phyloP scores from a whole-genome alignment of 2,888 invertebrate genomes.

The Polietes domitor region DNA sequence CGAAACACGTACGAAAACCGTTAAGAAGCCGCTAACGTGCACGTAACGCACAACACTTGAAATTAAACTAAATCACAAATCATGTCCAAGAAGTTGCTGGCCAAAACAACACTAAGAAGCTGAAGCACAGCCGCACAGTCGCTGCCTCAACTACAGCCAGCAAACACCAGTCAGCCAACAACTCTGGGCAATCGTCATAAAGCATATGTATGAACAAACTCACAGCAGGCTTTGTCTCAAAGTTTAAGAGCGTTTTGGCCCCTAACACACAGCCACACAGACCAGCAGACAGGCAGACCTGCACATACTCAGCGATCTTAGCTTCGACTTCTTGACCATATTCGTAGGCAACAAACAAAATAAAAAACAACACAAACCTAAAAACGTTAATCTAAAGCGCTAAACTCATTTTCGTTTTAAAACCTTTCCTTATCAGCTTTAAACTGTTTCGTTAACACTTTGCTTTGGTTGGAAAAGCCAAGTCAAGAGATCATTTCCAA shows the following conservation, averaged over 20 bases:
- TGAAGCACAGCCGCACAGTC: constrained; percentile 55
- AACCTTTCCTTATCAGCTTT: constrained; percentile 41
- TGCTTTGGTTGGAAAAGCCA: constrained; percentile 36
- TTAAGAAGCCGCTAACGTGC: constrained; percentile 74
- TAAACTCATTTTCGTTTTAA: constrained; percentile 38
- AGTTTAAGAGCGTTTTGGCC: constrained; percentile 53
- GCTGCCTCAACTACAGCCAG: constrained; percentile 57
- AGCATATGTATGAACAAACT: constrained; percentile 27
- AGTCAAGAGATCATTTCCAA: constrained; percentile 30
- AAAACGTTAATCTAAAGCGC: constrained; percentile 42
- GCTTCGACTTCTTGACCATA: constrained; percentile 9
- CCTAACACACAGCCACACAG: neutral
- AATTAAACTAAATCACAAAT: constrained; percentile 79
- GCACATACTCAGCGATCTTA: neutral
- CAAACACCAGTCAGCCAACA: constrained; percentile 67
- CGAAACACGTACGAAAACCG: constrained; percentile 54
- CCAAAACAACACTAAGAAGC: constrained; percentile 64
- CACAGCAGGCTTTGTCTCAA: constrained; percentile 49
- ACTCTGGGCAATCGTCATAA: constrained; percentile 19
- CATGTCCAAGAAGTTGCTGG: constrained; percentile 80
- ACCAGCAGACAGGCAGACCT: neutral
- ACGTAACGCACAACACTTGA: constrained; percentile 80
- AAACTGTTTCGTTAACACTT: constrained; percentile 49
- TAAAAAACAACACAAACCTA: constrained; percentile 29
- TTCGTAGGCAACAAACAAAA: constrained; percentile 25